These are phyloP conservation scores for Numida meleagris DNA, from an alignment of 2,113 vertebrate species.

Conservation along the genomic window DNA sequence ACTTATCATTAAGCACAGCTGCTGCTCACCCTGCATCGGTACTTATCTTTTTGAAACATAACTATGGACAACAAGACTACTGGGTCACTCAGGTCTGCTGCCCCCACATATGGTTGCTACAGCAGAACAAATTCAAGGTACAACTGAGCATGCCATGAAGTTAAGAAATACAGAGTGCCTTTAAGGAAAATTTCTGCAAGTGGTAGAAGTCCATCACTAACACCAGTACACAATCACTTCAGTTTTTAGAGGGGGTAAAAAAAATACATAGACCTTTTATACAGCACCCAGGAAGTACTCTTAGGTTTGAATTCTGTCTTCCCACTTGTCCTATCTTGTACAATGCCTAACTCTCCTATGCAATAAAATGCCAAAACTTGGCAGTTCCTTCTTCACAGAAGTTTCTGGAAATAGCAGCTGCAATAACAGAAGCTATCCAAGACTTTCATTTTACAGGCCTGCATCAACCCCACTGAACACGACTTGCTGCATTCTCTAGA, in stretches of 20 bases:
- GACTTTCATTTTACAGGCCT: not conserved
- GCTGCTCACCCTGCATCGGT: not conserved
- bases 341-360: not conserved
- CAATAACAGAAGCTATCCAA: not conserved
- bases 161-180: not conserved
- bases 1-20: not conserved
- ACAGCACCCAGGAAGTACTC: not conserved
- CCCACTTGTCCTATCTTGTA: not conserved
- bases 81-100: not conserved
- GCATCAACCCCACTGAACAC: not conserved
- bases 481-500: not conserved
- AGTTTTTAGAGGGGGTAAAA: not conserved
- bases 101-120: not conserved
- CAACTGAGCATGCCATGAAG: not conserved
- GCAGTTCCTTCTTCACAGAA: not conserved
- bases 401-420: not conserved
- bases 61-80: not conserved
- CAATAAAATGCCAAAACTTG: not conserved
- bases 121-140: not conserved
- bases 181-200: not conserved
- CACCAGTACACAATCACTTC: not conserved
- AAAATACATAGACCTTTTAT: not conserved
- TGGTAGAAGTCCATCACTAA: not conserved
- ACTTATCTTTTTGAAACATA: not conserved
- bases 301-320: not conserved